phyloP scores from a whole-genome alignment of 2,797 vertebrate species.

The Sebastes hubbsi region DNA sequence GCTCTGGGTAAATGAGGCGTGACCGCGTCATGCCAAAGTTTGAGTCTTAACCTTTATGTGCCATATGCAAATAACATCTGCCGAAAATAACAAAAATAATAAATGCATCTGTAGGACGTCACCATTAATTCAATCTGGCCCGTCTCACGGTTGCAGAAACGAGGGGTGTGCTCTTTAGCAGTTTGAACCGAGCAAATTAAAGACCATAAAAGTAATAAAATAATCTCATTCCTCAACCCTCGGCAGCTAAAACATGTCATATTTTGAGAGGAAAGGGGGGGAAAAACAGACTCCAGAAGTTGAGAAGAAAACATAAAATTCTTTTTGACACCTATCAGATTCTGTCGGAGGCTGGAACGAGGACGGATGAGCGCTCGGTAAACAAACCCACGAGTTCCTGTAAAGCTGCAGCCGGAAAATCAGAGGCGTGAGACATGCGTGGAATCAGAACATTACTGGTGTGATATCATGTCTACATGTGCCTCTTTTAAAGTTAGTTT shows the following conservation, averaged over 20 bases:
- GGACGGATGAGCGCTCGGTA: constrained; percentile 51
- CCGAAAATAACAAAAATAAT: neutral
- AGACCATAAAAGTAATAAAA: constrained; percentile 47
- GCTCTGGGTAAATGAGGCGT: constrained; percentile 39
- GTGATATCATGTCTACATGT: constrained; percentile 1
- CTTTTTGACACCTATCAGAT: constrained; percentile 73
- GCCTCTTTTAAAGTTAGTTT: constrained; percentile 7
- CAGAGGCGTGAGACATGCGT: constrained; percentile 9
- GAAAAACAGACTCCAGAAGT: constrained; percentile 37
- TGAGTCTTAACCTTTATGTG: constrained; percentile 46
- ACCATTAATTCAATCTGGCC: constrained; percentile 58
- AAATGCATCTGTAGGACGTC: constrained; percentile 37
- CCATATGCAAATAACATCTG: constrained; percentile 29
- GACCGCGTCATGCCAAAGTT: constrained; percentile 41
- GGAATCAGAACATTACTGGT: constrained; percentile 30
- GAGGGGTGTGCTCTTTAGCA: constrained; percentile 41
- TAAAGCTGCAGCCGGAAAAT: constrained; percentile 38
- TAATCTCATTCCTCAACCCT: constrained; percentile 59
- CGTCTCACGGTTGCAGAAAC: constrained; percentile 27
- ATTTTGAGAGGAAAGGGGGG: neutral
- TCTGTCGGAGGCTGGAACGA: constrained; percentile 39
- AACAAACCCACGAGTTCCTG: constrained; percentile 67
- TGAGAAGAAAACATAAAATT: constrained; percentile 67
- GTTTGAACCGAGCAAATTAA: constrained; percentile 68
- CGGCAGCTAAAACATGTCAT: constrained; percentile 55